Evolutionary conservation across 2,888 invertebrate genomes (phyloP).

Genomic region (Sericinus montela): DNA sequence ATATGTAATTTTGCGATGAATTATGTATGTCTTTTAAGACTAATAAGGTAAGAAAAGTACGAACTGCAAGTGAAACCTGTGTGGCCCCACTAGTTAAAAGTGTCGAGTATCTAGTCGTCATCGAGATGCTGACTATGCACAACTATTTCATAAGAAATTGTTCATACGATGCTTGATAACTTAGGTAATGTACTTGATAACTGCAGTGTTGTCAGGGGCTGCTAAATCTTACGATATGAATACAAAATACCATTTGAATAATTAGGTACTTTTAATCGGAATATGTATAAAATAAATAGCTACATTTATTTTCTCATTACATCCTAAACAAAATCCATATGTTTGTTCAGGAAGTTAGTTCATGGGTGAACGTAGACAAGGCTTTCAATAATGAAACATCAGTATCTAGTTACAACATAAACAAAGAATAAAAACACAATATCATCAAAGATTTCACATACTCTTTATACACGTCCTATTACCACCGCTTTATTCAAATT

Average conservation of each 20-base stretch:
- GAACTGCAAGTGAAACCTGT: slow-evolving; percentile 40
- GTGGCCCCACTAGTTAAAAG: slow-evolving; percentile 50
- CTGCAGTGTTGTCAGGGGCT: slow-evolving; percentile 1
- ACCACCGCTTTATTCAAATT: not conserved
- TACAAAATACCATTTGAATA: too few relatives aligned
- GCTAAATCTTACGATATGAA: not conserved
- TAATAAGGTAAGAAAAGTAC: slow-evolving; percentile 47
- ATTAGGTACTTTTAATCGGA: too few relatives aligned
- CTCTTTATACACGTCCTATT: too few relatives aligned
- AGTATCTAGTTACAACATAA: too few relatives aligned
- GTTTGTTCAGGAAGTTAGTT: too few relatives aligned
- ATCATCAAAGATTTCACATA: too few relatives aligned
- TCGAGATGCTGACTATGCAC: slow-evolving; percentile 49
- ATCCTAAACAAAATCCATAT: too few relatives aligned
- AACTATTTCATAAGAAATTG: slow-evolving; percentile 56
- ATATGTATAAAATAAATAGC: too few relatives aligned
- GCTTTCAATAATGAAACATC: too few relatives aligned
- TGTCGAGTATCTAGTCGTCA: slow-evolving; percentile 57
- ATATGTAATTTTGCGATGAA: slow-evolving; percentile 39
- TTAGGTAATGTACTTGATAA: slow-evolving; percentile 4
- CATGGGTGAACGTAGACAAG: too few relatives aligned
- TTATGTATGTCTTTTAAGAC: slow-evolving; percentile 36
- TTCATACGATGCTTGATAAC: slow-evolving; percentile 51
- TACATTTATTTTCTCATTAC: too few relatives aligned
- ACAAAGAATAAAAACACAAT: too few relatives aligned